Evolutionary conservation across 2,113 vertebrate genomes (phyloP), one percentile per base, ranked within the genome.

Genomic region (Struthio camelus): DNA sequence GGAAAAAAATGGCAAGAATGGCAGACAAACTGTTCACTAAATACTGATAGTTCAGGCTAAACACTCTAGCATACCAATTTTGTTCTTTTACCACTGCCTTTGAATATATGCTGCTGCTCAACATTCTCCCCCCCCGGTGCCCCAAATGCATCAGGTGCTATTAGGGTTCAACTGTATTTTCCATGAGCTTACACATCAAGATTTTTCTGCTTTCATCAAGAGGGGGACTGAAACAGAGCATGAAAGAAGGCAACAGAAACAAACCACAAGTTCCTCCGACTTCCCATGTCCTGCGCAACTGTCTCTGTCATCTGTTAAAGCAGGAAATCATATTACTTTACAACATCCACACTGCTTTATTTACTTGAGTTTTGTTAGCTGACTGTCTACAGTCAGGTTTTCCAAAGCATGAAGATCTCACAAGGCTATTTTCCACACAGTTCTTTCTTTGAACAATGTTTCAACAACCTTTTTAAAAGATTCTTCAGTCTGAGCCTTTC

Each of bases 121-220:
- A 46, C 28, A 65, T 64, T 71, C 85, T 4, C 6, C 36, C 54
- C 62, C 61, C 30, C 40, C 79, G n/a, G 16, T 16, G n/a, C 15
- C 6, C 44, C 44, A 58, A 65, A 3, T 32, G 66, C 0, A 32
- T 58, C 56, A 58, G 56, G 12, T 14, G 70, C 34, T 81, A 14
- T 5, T 75, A 17, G 36, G 24, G 40, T 62, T 92, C 70, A 82
- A 32, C 19, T 0, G 0, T 12, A 36, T 15, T 64, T 27, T 34
- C 34, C 51, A n/a, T 56, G 10, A 53, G 66, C 25, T 67, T 1
- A 11, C 4, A 58, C 44, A 51, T n/a, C 0, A 1, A 1, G 28
- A 78, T 44, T 76, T 58, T 78, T 82, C 71, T 90, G 32, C 27
- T 76, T 76, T 53, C 28, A 76, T 75, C 56, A 30, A 10, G 1